Evolutionary conservation across 1,140 invertebrate genomes (phyloP), one percentile per base, ranked within the genome.

Genomic region (Aphelenchoides besseyi): DNA sequence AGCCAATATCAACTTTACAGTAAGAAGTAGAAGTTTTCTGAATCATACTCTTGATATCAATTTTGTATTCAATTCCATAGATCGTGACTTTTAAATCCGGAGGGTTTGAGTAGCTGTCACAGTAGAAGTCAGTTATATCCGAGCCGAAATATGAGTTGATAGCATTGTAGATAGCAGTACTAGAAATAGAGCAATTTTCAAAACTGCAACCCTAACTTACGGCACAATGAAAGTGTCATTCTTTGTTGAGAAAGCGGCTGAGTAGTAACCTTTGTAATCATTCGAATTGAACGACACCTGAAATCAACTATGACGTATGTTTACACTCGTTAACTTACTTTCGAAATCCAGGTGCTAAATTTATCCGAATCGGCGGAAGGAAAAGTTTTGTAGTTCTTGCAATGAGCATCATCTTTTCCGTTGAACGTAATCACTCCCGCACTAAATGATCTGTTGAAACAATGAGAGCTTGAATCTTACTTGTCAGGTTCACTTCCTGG

Each of bases 401-500:
- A 59, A 33, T 59, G 55, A 8, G 26, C 23, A 28, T 5, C 18
- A 18, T 59, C 55, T 33, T 59, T 59, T 23, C 55, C 55, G 5
- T 23, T 23, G 18, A 59, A 59, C 18, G 55, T 59, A 59, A 59
- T 59, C 12, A 59, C 55, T 8, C 55, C 55, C 5, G 55, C 5
- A 23, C n/a, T n/a, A n/a, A n/a, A n/a, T n/a, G n/a, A n/a, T n/a
- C n/a, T n/a, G n/a, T n/a, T n/a, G n/a, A n/a, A n/a, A n/a, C n/a
- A n/a, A n/a, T n/a, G n/a, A n/a, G n/a, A n/a, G n/a, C n/a, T n/a
- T n/a, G n/a, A n/a, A n/a, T n/a, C n/a, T n/a, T n/a, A n/a, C n/a
- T 59, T 59, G 55, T 59, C 55, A 8, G 55, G 55, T 33, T 59
- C 55, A 59, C 5, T 59, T 59, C 18, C 55, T 59, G 18, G 12